Evolutionary conservation across 2,797 vertebrate genomes (phyloP), one percentile per base, ranked within the genome.

Genomic region (Scolopax rusticola): DNA sequence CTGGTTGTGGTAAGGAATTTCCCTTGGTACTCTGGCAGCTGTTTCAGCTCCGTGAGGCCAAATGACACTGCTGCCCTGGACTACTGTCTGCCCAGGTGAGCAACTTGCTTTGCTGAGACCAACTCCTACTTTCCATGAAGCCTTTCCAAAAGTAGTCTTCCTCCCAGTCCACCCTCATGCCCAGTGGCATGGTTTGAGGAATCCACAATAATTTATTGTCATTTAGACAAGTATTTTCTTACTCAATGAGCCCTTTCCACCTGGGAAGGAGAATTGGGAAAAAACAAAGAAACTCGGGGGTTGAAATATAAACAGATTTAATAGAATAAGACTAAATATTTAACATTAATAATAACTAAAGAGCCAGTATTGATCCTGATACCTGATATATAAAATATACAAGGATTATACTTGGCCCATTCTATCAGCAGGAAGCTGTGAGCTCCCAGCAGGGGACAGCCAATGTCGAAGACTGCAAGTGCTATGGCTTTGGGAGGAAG

Each of bases 71-170:
- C 23, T 67, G 30, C 24, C 32, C 50, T 53, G 15, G 32, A 48
- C 38, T 57, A 48, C 24, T 38, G 71, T 6, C 7, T 0, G 0
- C 18, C 15, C 0, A 2, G 17, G 15, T 0, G 1, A 80, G 21
- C 15, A 83, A 32, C 28, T 3, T 0, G 30, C 33, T 67, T 79
- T 79, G 7, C 48, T 63, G 60, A 38, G 27, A 67, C 20, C 10
- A 27, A 3, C 24, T n/a, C 0, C 0, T 14, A 14, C 24, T 83
- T 82, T 57, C 19, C 23, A 19, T 9, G 4, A 80, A 12, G 4
- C 23, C 21, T 51, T 79, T 59, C 45, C 18, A 64, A 59, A 77
- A 51, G 5, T 6, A 11, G 5, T 20, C 9, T 60, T 51, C 5
- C 5, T 38, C 16, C 8, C 6, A 30, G 6, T 15, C 12, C 17